phyloP scores from a whole-genome alignment of 2,888 invertebrate genomes.

The Reticulitermes lucifugus region DNA sequence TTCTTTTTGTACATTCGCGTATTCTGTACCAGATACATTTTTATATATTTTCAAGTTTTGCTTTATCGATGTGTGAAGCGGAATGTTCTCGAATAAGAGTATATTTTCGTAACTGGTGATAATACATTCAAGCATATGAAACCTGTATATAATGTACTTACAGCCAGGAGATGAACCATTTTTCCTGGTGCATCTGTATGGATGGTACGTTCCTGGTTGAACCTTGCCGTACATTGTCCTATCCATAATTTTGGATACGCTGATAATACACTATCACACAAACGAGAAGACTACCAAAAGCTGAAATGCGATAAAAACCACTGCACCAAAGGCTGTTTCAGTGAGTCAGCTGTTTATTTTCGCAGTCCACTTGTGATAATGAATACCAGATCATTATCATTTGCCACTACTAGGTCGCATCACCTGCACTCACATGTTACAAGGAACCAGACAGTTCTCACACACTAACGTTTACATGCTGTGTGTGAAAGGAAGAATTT shows the following conservation, averaged over 20 bases:
- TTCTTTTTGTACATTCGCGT: too few relatives aligned
- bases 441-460: background rate
- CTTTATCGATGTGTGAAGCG: background rate
- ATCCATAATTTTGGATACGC: constrained; percentile 74
- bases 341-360: constrained; percentile 17
- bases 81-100: background rate
- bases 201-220: constrained; percentile 85
- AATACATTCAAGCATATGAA: background rate
- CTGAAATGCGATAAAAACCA: background rate
- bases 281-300: background rate
- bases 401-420: background rate
- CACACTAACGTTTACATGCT: background rate
- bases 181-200: constrained; percentile 85
- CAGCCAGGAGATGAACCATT: constrained; percentile 89
- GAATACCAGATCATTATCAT: background rate
- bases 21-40: too few relatives aligned
- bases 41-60: background rate
- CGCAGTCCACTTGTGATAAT: background rate
- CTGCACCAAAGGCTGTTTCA: background rate
- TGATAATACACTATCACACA: background rate
- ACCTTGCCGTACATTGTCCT: constrained; percentile 92
- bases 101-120: background rate
- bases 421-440: background rate
- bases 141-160: constrained; percentile 71
- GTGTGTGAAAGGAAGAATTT: constrained; percentile 1